Conservation (phyloP, 2,888 invertebrate species). For the Leistus spinibarbis region DNA sequence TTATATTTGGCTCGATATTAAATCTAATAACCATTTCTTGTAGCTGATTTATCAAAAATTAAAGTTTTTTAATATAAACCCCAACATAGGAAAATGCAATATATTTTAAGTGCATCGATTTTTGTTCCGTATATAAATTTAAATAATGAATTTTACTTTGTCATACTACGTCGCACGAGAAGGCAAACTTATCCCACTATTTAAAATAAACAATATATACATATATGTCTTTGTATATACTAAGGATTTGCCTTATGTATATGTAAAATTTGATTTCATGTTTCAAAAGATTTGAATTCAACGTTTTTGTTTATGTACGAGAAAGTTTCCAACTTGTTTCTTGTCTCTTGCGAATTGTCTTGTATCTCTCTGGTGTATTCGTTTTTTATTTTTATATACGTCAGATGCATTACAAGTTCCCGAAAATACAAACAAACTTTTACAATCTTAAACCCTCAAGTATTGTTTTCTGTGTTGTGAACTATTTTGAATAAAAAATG, state of each 20-base stretch:
- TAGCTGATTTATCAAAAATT: background rate
- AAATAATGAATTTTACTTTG: background rate
- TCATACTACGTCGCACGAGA: background rate
- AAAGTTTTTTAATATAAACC: background rate
- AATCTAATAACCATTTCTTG: no score
- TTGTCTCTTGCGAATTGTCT: background rate
- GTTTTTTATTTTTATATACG: background rate
- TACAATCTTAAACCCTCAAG: background rate
- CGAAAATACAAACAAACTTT: background rate
- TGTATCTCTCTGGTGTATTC: background rate
- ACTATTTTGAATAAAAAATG: background rate
- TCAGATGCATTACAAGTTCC: background rate
- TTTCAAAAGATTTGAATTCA: constrained; percentile 25
- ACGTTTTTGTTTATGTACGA: constrained; percentile 6
- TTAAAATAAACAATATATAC: no score
- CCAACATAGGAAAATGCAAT: background rate
- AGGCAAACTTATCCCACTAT: background rate
- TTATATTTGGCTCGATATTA: no score
- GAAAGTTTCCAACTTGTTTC: background rate
- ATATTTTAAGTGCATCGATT: background rate
- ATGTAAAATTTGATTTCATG: constrained; percentile 20
- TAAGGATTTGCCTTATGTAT: background rate
- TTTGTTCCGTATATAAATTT: background rate
- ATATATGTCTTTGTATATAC: background rate
- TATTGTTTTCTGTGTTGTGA: background rate